Base-by-base conservation (phyloP, 2,797 vertebrate species). In the Urocyon cinereoargenteus region DNA sequence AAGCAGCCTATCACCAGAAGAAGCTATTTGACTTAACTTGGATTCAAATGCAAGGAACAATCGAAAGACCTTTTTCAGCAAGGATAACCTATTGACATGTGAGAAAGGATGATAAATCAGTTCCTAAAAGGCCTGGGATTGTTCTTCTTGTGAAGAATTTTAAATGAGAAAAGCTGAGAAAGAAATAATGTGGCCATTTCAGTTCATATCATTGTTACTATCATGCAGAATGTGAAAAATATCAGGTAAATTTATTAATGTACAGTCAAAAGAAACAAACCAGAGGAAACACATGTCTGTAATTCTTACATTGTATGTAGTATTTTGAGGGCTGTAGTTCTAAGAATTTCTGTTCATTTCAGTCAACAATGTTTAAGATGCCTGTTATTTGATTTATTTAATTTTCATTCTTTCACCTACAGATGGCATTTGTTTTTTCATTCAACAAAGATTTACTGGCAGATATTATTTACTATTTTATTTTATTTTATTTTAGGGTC, bases 61-160 rank as follows among this genome's bases (percentile, higher is more conserved):
- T 94, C 0, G 4, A 95, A 96, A 95, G 79, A 82, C 16, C 51
- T 93, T 93, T 91, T 84, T 78, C 70, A 94, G 84, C 55, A 90
- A 55, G 22, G 24, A 89, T 97, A 78, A 93, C 64, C 91, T 96
- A 91, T 82, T 93, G 95, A 73, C 73, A 49, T 75, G 34, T 78
- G 36, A 86, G 55, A 91, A 90, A 88, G 64, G 7, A 85, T 96
- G 89, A 97, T 83, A 92, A 90, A 97, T 96, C 75, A n/a, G 70
- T 93, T 95, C 53, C 70, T 93, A n/a, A 95, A 95, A 96, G 70
- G 51, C 61, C n/a, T 90, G 62, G 19, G 55, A 73, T 96, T 91
- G 16, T 78, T 97, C 86, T 85, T 75, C 7, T 83, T 64, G n/a
- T 91, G n/a, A 95, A 94, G 49, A 96, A 95, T 90, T 28, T 93